A percentile compares a stretch with the other conserved stretches of the same genome.
Evolutionary conservation across 2,888 invertebrate genomes (phyloP).

Genomic region (Trimorus sp.): DNA sequence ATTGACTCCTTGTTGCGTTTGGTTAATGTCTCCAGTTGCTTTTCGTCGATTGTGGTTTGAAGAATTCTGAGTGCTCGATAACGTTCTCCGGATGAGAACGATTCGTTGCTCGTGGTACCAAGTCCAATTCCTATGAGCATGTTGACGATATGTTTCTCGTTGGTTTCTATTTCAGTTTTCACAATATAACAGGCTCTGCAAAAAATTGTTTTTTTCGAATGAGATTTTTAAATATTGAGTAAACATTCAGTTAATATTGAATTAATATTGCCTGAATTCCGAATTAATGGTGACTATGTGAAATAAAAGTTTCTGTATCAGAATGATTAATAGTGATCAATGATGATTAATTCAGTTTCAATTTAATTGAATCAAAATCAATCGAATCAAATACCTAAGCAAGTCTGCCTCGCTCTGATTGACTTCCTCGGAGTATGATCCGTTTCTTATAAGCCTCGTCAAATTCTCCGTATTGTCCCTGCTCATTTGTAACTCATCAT

Average conservation of each 20-base stretch:
- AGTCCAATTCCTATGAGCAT: slow-evolving; percentile 78
- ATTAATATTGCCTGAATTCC: no score
- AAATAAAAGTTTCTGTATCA: no score
- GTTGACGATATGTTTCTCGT: slow-evolving; percentile 72
- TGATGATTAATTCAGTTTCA: no score
- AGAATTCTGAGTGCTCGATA: slow-evolving; percentile 79
- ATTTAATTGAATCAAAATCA: no score
- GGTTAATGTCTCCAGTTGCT: slow-evolving; percentile 74
- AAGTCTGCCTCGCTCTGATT: slow-evolving; percentile 72
- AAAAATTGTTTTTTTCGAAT: neutral
- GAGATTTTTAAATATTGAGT: no score
- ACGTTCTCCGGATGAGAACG: slow-evolving; percentile 73
- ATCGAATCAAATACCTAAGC: slow-evolving; percentile 66
- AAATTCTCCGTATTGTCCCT: slow-evolving; percentile 73
- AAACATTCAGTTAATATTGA: no score
- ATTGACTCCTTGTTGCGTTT: slow-evolving; percentile 73
- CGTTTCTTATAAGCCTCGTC: slow-evolving; percentile 13
- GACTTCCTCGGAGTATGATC: slow-evolving; percentile 45
- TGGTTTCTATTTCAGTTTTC: slow-evolving; percentile 68
- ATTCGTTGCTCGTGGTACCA: slow-evolving; percentile 56
- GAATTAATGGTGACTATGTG: no score
- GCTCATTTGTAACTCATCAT: slow-evolving; percentile 66
- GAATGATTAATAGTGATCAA: no score
- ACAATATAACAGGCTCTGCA: slow-evolving; percentile 80
- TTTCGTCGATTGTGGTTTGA: slow-evolving; percentile 73